These are phyloP conservation scores for Benthosema pterotum DNA, from an alignment of 2,797 vertebrate genomes.

Conservation along the genomic window DNA sequence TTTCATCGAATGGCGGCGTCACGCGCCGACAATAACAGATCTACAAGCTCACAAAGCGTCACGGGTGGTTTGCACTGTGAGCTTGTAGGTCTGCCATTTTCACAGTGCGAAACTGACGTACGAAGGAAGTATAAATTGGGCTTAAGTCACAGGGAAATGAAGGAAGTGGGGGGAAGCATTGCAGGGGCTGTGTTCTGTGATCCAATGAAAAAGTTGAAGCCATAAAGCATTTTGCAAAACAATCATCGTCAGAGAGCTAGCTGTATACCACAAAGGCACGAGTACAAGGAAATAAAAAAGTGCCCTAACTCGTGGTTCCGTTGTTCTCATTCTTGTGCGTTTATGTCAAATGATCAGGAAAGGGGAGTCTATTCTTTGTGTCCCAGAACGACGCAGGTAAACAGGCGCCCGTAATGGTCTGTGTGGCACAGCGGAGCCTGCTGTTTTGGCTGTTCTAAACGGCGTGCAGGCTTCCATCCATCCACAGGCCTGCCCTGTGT, in stretches of 20 bases:
- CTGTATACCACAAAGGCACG: slow-evolving; percentile 45
- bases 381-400: slow-evolving; percentile 45
- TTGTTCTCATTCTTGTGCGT: slow-evolving; percentile 20
- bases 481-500: slow-evolving; percentile 55
- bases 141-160: slow-evolving; percentile 68
- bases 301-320: slow-evolving; percentile 28
- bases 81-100: slow-evolving; percentile 24
- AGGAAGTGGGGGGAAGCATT: slow-evolving; percentile 58
- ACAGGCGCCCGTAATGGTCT: slow-evolving; percentile 43
- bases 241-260: slow-evolving; percentile 32
- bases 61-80: too few relatives aligned
- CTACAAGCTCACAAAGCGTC: too few relatives aligned
- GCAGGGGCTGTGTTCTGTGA: slow-evolving; percentile 67
- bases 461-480: slow-evolving; percentile 65
- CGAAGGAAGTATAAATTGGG: not conserved
- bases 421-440: slow-evolving; percentile 49
- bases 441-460: slow-evolving; percentile 55
- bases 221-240: slow-evolving; percentile 29
- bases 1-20: too few relatives aligned
- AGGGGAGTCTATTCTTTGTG: slow-evolving; percentile 30
- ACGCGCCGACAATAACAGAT: too few relatives aligned
- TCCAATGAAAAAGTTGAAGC: slow-evolving; percentile 69
- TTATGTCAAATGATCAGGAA: slow-evolving; percentile 30
- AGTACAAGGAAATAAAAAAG: slow-evolving; percentile 15
- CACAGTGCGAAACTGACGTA: slow-evolving; percentile 47